Conservation (phyloP, 2,797 vertebrate genomes). For the Pantherophis vulpinus region DNA sequence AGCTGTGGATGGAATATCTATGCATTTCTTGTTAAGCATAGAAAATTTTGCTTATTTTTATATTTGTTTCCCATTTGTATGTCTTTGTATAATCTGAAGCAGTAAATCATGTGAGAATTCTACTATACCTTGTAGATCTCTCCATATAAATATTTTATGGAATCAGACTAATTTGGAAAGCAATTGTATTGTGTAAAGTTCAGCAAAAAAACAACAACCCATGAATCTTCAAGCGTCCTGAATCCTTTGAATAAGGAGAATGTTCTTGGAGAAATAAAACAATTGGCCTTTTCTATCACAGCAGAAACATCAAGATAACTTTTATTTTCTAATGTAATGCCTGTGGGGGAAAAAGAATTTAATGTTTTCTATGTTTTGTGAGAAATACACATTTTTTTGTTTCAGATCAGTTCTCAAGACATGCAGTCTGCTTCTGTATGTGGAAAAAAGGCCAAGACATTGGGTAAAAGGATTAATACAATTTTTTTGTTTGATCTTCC, state of each 20-base stretch:
- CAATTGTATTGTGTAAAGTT: background rate
- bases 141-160: background rate
- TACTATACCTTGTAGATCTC: background rate
- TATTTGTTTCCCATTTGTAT: background rate
- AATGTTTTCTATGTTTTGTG: background rate
- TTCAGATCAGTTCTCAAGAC: background rate
- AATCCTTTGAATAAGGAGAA: background rate
- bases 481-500: background rate
- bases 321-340: background rate
- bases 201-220: background rate
- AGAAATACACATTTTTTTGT: conserved; percentile 5
- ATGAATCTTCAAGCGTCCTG: background rate
- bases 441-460: background rate
- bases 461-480: background rate
- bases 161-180: background rate
- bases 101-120: background rate
- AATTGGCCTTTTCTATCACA: background rate
- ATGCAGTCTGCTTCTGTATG: background rate
- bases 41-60: background rate
- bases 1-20: background rate
- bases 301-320: background rate
- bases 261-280: background rate
- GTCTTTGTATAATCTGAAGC: background rate
- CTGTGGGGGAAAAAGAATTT: background rate
- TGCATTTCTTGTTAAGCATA: background rate